Evolutionary conservation across 1,140 invertebrate genomes (phyloP).

Genomic region (Drosophila kurseongensis): DNA sequence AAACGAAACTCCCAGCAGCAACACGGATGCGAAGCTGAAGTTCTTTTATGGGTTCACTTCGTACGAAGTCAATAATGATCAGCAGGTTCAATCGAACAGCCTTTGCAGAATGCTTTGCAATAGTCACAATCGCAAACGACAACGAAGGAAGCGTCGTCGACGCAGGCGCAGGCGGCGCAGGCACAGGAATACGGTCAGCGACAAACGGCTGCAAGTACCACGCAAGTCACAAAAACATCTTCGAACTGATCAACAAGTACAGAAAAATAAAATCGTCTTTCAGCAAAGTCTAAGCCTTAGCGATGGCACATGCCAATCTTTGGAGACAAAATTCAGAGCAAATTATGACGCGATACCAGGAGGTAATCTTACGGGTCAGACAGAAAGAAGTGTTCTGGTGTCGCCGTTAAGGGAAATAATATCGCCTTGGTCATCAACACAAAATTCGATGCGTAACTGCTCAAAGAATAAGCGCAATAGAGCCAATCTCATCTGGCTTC

Average conservation of each 20-base stretch:
- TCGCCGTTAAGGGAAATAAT: conserved; percentile 34
- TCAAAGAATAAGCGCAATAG: conserved; percentile 59
- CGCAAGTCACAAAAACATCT: conserved; percentile 11
- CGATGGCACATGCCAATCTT: conserved; percentile 7
- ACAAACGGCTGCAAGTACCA: conserved; percentile 4
- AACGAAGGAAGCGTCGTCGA: conserved; percentile 46
- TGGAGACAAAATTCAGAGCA: conserved; percentile 30
- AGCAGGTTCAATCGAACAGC: conserved; percentile 69
- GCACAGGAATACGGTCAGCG: conserved; percentile 17
- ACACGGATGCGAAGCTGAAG: conserved; percentile 35
- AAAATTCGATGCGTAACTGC: conserved; percentile 30
- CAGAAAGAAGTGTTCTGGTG: conserved; percentile 17
- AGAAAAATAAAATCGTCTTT: conserved; percentile 19
- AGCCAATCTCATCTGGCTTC: conserved; percentile 73
- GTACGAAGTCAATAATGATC: conserved; percentile 63
- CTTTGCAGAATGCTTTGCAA: conserved; percentile 71
- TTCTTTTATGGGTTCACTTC: conserved; percentile 37
- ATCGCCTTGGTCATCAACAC: conserved; percentile 24
- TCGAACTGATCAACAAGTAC: neutral
- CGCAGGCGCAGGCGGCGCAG: conserved; percentile 52
- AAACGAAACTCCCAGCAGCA: conserved; percentile 9
- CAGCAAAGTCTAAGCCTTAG: conserved; percentile 11
- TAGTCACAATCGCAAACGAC: conserved; percentile 52
- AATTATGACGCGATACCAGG: conserved; percentile 13
- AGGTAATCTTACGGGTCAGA: neutral